Evolutionary conservation across 2,113 vertebrate species (phyloP), one percentile per base, ranked within the genome.

Genomic region (Cryptotis parvus): DNA sequence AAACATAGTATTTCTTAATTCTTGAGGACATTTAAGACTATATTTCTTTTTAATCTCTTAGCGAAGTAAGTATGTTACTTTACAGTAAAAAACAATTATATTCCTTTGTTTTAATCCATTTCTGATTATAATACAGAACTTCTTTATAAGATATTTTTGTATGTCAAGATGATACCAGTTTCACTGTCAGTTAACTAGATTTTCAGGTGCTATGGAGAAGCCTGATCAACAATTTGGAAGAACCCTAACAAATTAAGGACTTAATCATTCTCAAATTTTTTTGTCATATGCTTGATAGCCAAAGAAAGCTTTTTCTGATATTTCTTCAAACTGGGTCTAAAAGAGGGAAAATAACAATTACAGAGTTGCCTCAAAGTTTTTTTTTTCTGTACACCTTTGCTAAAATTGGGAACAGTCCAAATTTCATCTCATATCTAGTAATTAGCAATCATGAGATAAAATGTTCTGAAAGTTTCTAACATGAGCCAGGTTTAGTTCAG

Each of bases 61-160:
- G 33, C 76, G 22, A 16, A 58, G 55, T 5, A 58, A 58, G 55
- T 78, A 70, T 52, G 29, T 26, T 83, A 20, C 15, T 35, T 6
- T 22, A 70, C 43, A 39, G 49, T 35, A 52, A 66, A 76, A n/a
- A 26, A 52, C 63, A n/a, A 61, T 14, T 15, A 16, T 26, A 78
- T 84, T 41, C 26, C 81, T 63, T 61, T 66, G 14, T 27, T 55
- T 41, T 91, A 43, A 66, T 92, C 75, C 52, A 31, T 65, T 85
- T 89, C 61, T 69, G 61, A 41, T 52, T 79, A 49, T 35, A 43
- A 29, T 86, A 65, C 0, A 49, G 31, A 26, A 66, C 35, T 72
- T 65, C 74, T 26, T 43, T 58, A 74, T 31, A 14, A 4, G 20
- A 31, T 66, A 18, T 27, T 65, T 39, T 52, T 29, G 22, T 35